phyloP scores from a whole-genome alignment of 2,113 vertebrate species.

The Gambusia affinis region DNA sequence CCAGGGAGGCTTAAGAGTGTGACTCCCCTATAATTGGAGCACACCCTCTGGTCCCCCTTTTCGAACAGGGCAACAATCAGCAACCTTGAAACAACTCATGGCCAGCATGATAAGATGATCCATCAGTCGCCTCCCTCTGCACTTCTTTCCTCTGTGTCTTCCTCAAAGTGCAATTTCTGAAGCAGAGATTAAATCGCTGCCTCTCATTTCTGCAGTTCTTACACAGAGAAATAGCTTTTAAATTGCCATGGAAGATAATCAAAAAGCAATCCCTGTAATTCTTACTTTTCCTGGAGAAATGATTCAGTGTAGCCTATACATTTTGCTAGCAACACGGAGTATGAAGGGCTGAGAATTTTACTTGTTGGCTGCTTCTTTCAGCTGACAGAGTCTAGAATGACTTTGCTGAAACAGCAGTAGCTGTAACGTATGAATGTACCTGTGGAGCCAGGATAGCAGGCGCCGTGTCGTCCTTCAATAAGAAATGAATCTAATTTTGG shows the following conservation, averaged over 20 bases:
- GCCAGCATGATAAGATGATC: conserved; percentile 29
- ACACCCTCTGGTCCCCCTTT: too few species aligned
- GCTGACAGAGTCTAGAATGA: conserved; percentile 44
- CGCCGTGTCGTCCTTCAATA: conserved; percentile 3
- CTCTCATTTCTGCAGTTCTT: conserved; percentile 40
- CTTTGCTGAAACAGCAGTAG: conserved; percentile 16
- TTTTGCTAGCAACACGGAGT: conserved; percentile 34
- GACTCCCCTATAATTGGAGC: too few species aligned
- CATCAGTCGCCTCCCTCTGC: not conserved
- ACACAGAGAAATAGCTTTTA: conserved; percentile 58
- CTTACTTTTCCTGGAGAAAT: conserved; percentile 51
- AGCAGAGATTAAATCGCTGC: conserved; percentile 53
- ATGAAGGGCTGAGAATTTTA: conserved; percentile 27
- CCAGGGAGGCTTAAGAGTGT: too few species aligned
- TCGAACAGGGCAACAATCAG: not conserved
- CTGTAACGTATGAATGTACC: conserved; percentile 22
- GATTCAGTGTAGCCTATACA: conserved; percentile 49
- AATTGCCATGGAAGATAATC: conserved; percentile 61
- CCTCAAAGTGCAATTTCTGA: conserved; percentile 43
- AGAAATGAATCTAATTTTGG: not conserved
- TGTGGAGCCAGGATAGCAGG: not conserved
- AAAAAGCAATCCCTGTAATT: conserved; percentile 49
- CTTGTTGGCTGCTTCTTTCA: conserved; percentile 51
- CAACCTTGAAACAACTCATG: conserved; percentile 27
- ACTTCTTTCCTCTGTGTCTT: conserved; percentile 10